Percentiles rank a stretch among this genome's conserved stretches.
Conservation (phyloP, 2,888 invertebrate genomes). For the Agrypnus murinus region DNA sequence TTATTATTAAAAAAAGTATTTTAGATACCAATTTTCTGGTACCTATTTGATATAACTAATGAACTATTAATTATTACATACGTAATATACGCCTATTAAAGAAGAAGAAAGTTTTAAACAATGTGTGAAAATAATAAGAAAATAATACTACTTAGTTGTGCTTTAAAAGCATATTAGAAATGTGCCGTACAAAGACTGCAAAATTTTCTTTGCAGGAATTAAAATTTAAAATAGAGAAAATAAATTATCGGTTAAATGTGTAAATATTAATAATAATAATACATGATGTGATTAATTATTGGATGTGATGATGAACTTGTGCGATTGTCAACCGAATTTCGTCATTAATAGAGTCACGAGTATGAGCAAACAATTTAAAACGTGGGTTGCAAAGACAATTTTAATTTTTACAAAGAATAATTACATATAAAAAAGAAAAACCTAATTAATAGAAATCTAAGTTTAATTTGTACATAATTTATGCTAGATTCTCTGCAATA, state of each 20-base stretch:
- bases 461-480: constrained; percentile 29
- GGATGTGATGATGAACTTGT: constrained; percentile 41
- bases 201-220: constrained; percentile 25
- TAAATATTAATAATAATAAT: constrained; percentile 5
- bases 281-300: constrained; percentile 41
- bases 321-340: constrained; percentile 10
- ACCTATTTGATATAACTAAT: constrained; percentile 7
- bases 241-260: too few species aligned
- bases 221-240: neutral
- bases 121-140: too few species aligned
- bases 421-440: constrained; percentile 11
- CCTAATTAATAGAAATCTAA: constrained; percentile 34
- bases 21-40: constrained; percentile 35
- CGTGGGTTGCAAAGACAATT: too few species aligned
- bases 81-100: constrained; percentile 9
- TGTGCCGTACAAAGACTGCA: constrained; percentile 42
- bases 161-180: constrained; percentile 27
- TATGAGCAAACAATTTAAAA: neutral
- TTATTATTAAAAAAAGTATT: constrained; percentile 36
- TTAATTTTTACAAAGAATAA: neutral
- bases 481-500: constrained; percentile 10
- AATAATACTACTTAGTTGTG: constrained; percentile 3
- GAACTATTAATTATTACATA: constrained; percentile 15
- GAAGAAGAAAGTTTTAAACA: too few species aligned
- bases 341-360: constrained; percentile 25